Base-by-base conservation (phyloP, 2,888 invertebrate genomes). In the Caenorhabditis sp. region DNA sequence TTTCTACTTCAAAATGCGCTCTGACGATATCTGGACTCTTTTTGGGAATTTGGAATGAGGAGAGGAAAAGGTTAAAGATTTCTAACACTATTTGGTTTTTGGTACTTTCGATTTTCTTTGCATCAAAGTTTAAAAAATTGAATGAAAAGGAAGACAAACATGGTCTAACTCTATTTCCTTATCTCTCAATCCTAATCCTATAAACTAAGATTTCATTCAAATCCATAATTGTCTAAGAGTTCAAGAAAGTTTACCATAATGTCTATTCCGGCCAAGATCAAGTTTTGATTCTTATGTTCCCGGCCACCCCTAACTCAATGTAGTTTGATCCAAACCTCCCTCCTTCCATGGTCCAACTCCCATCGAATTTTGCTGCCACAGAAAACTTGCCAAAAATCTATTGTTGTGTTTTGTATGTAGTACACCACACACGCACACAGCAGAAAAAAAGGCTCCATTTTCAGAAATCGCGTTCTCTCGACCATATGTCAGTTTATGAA, bases 401-500 rank as follows among this genome's bases (percentile, higher is more conserved):
- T 22, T 47, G 26, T 44, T 63, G 63, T 63, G 63, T 63, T 63
- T 63, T 63, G 63, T 63, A 61, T 41, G 26, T 38, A n/a, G n/a
- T n/a, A n/a, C n/a, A 38, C 38, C 12, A 38, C 38, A 38, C 38
- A 38, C 38, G 12, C 6, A 59, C 61, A 24, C 61, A 24, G 47
- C 35, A 59, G n/a, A n/a, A n/a, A 59, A 38, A 12, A 19, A 8
- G 0, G 5, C 41, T 24, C 47, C 24, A 63, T 63, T 63, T 63
- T 47, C 63, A 63, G 63, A 63, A 63, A 41, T 28, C 19, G 6
- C 31, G 22, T 51, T 51, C 19, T 68, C 47, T 56, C 47, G 66
- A 35, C 56, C 38, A 79, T 79, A 70, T 72, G 79, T 79, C 64
- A 70, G 35, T 56, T 58, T 79, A 64, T 64, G 79, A 79, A 70